Evolutionary conservation across 1,140 invertebrate species (phyloP), one percentile per base, ranked within the genome.

Genomic region (Tenebrio molitor): DNA sequence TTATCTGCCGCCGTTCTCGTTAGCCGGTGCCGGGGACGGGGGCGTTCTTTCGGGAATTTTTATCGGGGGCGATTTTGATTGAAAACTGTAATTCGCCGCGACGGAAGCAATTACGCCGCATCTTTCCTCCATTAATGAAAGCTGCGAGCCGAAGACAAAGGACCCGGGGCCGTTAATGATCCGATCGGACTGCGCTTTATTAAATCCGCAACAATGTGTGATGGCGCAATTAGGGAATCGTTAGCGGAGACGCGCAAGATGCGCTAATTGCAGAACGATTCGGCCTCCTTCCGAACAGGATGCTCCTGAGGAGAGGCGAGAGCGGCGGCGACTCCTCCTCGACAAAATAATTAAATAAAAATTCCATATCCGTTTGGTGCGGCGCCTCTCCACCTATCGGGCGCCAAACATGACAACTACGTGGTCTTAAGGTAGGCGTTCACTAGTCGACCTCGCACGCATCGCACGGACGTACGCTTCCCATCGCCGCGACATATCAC

Each of bases 1-100:
- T 65, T 65, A 65, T 42, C 62, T 29, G 16, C 15, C 62, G 62
- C 16, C 62, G 62, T 41, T 33, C 62, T 65, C 17, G 62, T 65
- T 65, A 65, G 62, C 39, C 62, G 17, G 25, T n/a, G 21, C 15
- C 44, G 44, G 29, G 36, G 36, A 29, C 25, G 25, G 8, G 25
- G 8, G 25, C 25, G 25, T 29, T 8, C 25, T 29, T 29, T 29
- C 25, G 3, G 25, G 25, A 8, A 29, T 29, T n/a, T n/a, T n/a
- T n/a, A n/a, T n/a, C n/a, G n/a, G n/a, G n/a, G 29, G 4, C 29
- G 29, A 33, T 33, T 33, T 39, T 39, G 36, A 39, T 39, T 39
- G 36, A 39, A 39, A 39, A 39, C 36, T 29, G 50, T 15, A 58
- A 58, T 58, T 29, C 10, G 50, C 15, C 21, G 23, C 19, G 50